Conservation (phyloP, 2,797 vertebrate species). For the Oreortyx pictus region DNA sequence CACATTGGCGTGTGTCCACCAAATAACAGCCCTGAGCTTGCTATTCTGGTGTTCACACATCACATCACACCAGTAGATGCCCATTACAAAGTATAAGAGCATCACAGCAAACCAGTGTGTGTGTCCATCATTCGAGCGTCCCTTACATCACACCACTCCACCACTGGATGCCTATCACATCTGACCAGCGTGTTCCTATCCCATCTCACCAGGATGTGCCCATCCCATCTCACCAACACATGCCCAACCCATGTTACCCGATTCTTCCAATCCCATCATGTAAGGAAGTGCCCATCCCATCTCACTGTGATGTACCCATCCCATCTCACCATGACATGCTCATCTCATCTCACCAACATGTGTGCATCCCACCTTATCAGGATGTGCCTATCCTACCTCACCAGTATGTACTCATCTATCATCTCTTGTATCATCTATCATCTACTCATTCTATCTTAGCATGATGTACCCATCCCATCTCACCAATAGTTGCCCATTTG, state of each 20-base stretch:
- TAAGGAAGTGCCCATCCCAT: accelerated
- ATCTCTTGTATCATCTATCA: too few species aligned
- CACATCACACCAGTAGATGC: neutral
- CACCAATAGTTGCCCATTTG: neutral
- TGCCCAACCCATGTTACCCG: too few species aligned
- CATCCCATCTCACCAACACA: neutral
- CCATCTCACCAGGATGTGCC: neutral
- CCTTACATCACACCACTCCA: too few species aligned
- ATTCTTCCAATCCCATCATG: accelerated
- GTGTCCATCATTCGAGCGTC: neutral
- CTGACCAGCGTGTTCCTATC: too few species aligned
- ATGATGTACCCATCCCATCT: accelerated
- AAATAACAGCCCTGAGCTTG: neutral
- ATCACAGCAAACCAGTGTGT: neutral
- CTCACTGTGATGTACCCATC: neutral
- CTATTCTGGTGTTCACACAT: too few species aligned
- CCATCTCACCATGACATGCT: accelerated
- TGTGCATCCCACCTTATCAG: neutral
- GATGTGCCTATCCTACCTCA: accelerated
- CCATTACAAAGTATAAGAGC: neutral
- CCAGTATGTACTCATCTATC: neutral
- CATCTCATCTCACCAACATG: neutral
- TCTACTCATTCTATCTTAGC: too few species aligned
- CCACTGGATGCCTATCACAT: too few species aligned
- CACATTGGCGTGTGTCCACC: neutral